Evolutionary conservation across 2,113 vertebrate species (phyloP).

Genomic region (Leucosticte australis): DNA sequence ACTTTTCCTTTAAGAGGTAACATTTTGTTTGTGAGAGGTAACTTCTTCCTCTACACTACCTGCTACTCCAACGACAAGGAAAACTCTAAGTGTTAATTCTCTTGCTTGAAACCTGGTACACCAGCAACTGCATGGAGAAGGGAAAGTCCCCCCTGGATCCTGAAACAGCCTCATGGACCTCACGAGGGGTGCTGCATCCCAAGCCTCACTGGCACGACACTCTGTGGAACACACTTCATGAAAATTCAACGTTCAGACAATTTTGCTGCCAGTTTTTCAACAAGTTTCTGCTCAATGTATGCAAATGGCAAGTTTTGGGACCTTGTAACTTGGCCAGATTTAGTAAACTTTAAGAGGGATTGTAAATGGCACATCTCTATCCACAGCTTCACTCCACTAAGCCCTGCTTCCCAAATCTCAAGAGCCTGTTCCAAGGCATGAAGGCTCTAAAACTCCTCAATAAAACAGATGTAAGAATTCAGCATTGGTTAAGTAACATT

Average conservation of each 20-base stretch:
- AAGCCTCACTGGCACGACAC: not conserved
- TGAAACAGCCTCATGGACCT: not conserved
- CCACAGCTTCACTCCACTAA: not conserved
- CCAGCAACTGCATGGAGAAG: not conserved
- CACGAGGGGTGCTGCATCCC: not conserved
- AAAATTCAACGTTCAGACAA: not conserved
- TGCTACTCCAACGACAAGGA: not conserved
- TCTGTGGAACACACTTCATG: not conserved
- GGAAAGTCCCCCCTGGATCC: not conserved
- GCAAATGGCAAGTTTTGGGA: not conserved
- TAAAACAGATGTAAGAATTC: constrained; percentile 60
- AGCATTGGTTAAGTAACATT: constrained; percentile 45
- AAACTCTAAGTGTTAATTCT: not conserved
- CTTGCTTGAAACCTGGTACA: not conserved
- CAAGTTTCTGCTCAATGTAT: not conserved
- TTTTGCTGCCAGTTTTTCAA: not conserved
- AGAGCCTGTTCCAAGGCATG: constrained; percentile 24
- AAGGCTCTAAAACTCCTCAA: not conserved
- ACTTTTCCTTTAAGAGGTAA: rapidly evolving
- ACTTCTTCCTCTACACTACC: not conserved
- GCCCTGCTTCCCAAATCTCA: not conserved
- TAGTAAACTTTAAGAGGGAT: not conserved
- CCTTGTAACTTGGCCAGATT: not conserved
- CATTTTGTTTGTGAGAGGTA: not conserved
- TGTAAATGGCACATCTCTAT: not conserved